phyloP scores from a whole-genome alignment of 2,113 vertebrate species.

The Poeciliopsis retropinna region DNA sequence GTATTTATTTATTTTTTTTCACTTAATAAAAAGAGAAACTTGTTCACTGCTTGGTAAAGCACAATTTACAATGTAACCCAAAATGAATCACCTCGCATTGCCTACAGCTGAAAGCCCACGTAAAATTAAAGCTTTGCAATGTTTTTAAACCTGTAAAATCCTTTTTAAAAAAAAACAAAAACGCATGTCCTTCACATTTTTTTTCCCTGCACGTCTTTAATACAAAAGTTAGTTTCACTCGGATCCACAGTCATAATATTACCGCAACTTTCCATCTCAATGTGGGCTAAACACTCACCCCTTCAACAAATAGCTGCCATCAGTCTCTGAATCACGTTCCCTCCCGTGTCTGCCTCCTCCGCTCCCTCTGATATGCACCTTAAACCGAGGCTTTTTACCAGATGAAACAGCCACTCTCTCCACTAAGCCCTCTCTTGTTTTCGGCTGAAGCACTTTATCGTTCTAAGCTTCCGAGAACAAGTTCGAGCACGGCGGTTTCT shows the following conservation, averaged over 20 bases:
- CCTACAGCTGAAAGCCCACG: not conserved
- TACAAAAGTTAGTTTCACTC: slow-evolving; percentile 1
- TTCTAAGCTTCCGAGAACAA: slow-evolving; percentile 14
- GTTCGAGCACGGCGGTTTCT: not conserved
- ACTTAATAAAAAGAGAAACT: not conserved
- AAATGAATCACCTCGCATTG: slow-evolving; percentile 1
- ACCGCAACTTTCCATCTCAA: slow-evolving; percentile 20
- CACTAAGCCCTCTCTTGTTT: slow-evolving; percentile 7
- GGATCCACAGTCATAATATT: slow-evolving; percentile 23
- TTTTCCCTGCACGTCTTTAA: not conserved
- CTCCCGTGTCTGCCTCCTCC: slow-evolving; percentile 63
- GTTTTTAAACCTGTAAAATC: not conserved
- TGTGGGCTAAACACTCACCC: slow-evolving; percentile 50
- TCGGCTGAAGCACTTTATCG: slow-evolving; percentile 33
- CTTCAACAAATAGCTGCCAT: slow-evolving; percentile 41
- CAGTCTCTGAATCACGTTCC: slow-evolving; percentile 52
- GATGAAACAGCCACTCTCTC: slow-evolving; percentile 41
- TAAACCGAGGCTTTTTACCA: slow-evolving; percentile 26
- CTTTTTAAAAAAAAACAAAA: not conserved
- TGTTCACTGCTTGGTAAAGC: not conserved
- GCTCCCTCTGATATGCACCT: slow-evolving; percentile 23
- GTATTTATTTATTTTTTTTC: not conserved
- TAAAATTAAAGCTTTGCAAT: not conserved
- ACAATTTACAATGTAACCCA: not conserved
- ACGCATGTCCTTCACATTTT: slow-evolving; percentile 7